These are phyloP conservation scores for Craseonycteris thonglongyai DNA, from an alignment of 2,113 vertebrate genomes.

Conservation along the genomic window DNA sequence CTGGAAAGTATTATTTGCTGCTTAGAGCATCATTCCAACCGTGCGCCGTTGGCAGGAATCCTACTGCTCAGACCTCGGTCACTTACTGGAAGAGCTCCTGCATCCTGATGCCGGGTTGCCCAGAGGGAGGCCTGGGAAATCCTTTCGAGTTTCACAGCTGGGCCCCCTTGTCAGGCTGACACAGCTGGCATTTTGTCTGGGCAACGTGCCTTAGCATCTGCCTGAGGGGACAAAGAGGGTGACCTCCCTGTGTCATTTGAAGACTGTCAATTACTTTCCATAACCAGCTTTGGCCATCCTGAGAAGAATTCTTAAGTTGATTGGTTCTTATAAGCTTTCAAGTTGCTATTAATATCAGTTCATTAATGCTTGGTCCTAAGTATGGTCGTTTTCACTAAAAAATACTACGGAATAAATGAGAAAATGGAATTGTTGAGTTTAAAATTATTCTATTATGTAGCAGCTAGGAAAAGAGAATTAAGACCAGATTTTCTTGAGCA, in stretches of 20 bases:
- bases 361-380: background rate
- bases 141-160: conserved; percentile 7
- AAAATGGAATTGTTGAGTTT: background rate
- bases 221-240: background rate
- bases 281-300: background rate
- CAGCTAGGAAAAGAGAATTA: background rate
- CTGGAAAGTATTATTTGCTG: conserved; percentile 55
- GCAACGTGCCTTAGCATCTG: background rate
- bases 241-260: background rate
- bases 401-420: background rate
- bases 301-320: background rate
- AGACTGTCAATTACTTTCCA: background rate
- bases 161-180: background rate
- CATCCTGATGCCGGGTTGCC: background rate
- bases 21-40: background rate
- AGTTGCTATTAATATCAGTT: background rate
- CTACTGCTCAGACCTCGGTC: conserved; percentile 36
- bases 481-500: background rate
- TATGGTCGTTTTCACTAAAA: background rate
- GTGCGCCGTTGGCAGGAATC: background rate
- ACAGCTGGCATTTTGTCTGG: background rate
- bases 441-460: conserved; percentile 22
- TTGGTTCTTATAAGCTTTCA: background rate
- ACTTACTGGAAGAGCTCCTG: conserved; percentile 39
- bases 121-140: conserved; percentile 30